Evolutionary conservation across 2,113 vertebrate genomes (phyloP).

Genomic region (Acrocephalus arundinaceus): DNA sequence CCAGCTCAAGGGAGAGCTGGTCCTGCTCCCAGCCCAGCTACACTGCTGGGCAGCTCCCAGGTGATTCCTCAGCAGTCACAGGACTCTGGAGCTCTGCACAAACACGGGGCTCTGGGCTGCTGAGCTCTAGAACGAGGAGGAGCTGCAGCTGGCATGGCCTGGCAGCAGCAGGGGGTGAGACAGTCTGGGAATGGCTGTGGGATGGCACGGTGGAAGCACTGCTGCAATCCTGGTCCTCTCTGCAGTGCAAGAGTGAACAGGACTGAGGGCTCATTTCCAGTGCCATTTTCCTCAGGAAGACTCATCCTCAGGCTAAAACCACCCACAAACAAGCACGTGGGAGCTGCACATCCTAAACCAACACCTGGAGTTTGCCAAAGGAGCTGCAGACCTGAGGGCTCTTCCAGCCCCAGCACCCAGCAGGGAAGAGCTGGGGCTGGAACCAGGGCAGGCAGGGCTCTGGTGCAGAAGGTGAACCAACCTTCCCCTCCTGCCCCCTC

Average conservation of each 20-base stretch:
- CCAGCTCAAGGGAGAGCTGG: background rate
- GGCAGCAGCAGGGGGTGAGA: background rate
- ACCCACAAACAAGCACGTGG: background rate
- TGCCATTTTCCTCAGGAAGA: background rate
- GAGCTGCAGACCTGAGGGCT: background rate
- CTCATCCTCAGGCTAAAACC: background rate
- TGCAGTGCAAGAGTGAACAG: background rate
- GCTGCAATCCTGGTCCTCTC: background rate
- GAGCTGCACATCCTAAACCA: background rate
- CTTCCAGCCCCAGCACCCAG: background rate
- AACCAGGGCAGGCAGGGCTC: background rate
- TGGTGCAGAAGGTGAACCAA: background rate
- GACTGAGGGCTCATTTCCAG: background rate
- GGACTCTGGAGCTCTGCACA: background rate
- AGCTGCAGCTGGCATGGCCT: fast-evolving
- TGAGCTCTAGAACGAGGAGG: background rate
- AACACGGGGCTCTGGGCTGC: background rate
- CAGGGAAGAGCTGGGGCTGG: background rate
- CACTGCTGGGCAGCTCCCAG: background rate
- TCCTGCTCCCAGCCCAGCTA: background rate
- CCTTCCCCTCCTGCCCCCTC: background rate
- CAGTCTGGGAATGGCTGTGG: background rate
- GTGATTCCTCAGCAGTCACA: background rate
- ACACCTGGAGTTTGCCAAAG: background rate
- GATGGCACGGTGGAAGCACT: background rate